Conservation (phyloP, 2,113 vertebrate species). For the Embiotoca jacksoni region DNA sequence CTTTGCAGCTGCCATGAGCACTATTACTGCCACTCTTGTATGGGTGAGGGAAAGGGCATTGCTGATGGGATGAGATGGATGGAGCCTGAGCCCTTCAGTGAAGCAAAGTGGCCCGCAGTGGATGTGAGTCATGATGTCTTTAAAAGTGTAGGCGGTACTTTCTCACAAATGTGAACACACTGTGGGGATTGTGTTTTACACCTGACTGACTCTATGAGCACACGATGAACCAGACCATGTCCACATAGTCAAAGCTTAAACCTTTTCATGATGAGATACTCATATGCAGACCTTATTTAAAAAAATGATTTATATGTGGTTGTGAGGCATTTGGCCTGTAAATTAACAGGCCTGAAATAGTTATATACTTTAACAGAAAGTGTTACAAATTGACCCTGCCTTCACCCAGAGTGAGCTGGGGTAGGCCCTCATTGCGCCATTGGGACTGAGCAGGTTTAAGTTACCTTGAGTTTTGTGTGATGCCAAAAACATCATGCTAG, state of each 20-base stretch:
- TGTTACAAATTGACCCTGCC: too few species aligned
- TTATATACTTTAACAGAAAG: too few species aligned
- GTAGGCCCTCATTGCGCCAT: neutral
- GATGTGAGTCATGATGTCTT: neutral
- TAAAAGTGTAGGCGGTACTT: constrained; percentile 21
- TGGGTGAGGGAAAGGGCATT: neutral
- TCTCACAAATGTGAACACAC: constrained; percentile 28
- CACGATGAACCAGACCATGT: neutral
- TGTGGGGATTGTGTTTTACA: constrained; percentile 15
- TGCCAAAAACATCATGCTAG: too few species aligned
- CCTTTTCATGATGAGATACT: neutral
- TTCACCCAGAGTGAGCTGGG: too few species aligned
- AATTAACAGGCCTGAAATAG: too few species aligned
- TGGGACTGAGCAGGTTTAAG: neutral
- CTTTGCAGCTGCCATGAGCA: neutral
- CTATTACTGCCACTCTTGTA: neutral
- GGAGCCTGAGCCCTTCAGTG: neutral
- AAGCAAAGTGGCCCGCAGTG: neutral
- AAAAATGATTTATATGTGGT: neutral
- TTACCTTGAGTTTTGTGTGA: too few species aligned
- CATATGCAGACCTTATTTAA: neutral
- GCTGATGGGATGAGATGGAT: neutral
- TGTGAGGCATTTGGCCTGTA: neutral
- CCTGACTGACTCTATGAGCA: constrained; percentile 12
- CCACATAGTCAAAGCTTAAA: neutral